Evolutionary conservation across 2,888 invertebrate genomes (phyloP), one percentile per base, ranked within the genome.

Genomic region (Drosophila barbarae): DNA sequence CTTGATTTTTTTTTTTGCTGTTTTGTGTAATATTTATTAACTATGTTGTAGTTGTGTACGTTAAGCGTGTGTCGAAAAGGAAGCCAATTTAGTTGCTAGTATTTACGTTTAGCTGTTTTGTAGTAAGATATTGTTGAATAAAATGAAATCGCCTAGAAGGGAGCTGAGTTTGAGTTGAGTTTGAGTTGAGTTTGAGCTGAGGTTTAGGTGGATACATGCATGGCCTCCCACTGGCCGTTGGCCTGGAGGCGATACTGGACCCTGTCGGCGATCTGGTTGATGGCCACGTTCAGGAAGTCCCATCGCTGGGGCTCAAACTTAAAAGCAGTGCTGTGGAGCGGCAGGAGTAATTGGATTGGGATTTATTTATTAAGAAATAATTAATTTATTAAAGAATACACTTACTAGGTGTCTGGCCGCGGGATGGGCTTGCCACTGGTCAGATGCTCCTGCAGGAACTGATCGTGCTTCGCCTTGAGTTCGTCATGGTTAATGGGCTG

Each of bases 281-380:
- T 9, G 32, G 79, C 76, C 5, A 80, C 72, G 38, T 85, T 87
- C n/a, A 88, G 84, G 53, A 89, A 89, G 42, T 89, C 89, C 81
- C 88, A 87, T 18, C 74, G 69, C 32, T 77, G 73, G 1, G 89
- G 77, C 12, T 77, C 46, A n/a, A 89, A 79, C 55, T 86, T 84
- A 30, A 88, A 87, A 9, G 80, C 89, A 30, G 88, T 88, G 61
- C 88, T 89, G 59, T 9, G 13, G 12, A 5, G 12, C 10, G 2
- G 15, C 2, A 0, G 23, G 23, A 15, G 9, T 5, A 36, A 13
- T 5, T 18, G 18, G 18, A 5, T 15, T 15, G 9, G 1, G 0
- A 18, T 28, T 10, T 42, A 18, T 28, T 10, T 42, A 42, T 26
- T 1, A 8, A 15, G 28, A 4, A 12, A 15, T 15, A 15, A 15